phyloP scores from a whole-genome alignment of 2,888 invertebrate species.

The Sarcophaga variegata region DNA sequence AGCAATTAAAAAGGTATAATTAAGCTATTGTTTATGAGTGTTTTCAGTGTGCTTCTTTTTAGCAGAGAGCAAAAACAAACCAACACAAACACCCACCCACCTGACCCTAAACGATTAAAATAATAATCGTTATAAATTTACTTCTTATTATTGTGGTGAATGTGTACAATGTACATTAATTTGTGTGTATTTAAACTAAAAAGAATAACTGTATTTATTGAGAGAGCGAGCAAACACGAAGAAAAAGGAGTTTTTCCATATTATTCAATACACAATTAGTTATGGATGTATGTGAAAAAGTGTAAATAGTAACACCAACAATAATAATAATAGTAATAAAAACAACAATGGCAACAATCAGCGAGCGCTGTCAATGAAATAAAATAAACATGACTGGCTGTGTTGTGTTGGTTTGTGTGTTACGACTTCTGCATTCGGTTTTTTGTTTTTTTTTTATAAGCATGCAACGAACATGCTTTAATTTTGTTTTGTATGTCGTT shows the following conservation, averaged over 20 bases:
- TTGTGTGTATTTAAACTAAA: conserved; percentile 4
- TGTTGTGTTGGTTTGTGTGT: not conserved
- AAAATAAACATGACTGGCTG: conserved; percentile 42
- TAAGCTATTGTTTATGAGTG: conserved; percentile 37
- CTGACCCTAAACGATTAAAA: conserved; percentile 60
- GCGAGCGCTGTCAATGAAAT: not conserved
- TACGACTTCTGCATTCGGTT: not conserved
- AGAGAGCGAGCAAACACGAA: not conserved
- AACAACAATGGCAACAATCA: conserved; percentile 16
- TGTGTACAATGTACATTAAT: conserved; percentile 23
- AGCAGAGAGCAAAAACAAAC: not conserved
- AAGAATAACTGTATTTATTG: not conserved
- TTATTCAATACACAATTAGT: not conserved
- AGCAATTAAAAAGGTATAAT: conserved; percentile 30
- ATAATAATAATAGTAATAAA: conserved; percentile 4
- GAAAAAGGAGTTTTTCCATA: not conserved
- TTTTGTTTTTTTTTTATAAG: no score
- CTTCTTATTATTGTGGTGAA: conserved; percentile 21
- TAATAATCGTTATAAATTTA: conserved; percentile 58
- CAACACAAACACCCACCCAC: conserved; percentile 54
- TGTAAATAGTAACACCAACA: not conserved
- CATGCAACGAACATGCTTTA: not conserved
- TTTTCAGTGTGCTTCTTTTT: not conserved
- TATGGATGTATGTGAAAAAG: not conserved
- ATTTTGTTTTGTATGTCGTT: conserved; percentile 30